Conservation (phyloP, 23 tunicate genomes). For the Halocynthia aurantium region DNA sequence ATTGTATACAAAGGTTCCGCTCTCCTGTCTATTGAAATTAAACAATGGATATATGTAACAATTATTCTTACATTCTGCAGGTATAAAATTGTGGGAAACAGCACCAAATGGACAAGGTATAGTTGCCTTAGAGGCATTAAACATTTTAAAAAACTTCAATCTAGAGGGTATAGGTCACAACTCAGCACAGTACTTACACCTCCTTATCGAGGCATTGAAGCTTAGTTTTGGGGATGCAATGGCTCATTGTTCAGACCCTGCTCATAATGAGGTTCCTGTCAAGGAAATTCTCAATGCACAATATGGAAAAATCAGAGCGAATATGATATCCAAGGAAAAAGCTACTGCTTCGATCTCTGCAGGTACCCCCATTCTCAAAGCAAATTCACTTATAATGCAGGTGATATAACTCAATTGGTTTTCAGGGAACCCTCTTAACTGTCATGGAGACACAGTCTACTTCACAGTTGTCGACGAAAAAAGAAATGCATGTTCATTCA, state of each 20-base stretch:
- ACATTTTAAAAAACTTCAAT: slow-evolving; percentile 85
- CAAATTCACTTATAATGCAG: background rate
- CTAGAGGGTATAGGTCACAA: slow-evolving; percentile 31
- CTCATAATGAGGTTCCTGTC: slow-evolving; percentile 37
- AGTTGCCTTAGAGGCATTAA: slow-evolving; percentile 76
- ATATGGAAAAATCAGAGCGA: slow-evolving; percentile 58
- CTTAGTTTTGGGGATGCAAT: slow-evolving; percentile 74
- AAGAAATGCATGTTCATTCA: slow-evolving; percentile 78
- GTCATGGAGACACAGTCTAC: slow-evolving; percentile 71
- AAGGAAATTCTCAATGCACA: slow-evolving; percentile 31
- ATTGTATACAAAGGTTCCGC: slow-evolving; percentile 71
- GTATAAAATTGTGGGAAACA: slow-evolving; percentile 65
- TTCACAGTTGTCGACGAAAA: slow-evolving; percentile 79
- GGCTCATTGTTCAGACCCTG: slow-evolving; percentile 57
- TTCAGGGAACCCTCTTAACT: slow-evolving; percentile 39
- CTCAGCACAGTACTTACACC: slow-evolving; percentile 64
- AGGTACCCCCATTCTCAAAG: no score
- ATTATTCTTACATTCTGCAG: background rate
- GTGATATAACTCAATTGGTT: background rate
- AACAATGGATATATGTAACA: no score
- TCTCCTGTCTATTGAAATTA: background rate
- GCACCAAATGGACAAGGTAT: slow-evolving; percentile 93
- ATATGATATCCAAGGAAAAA: slow-evolving; percentile 5
- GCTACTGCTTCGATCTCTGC: background rate
- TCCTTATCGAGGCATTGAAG: slow-evolving; percentile 68